Evolutionary conservation across 2,113 vertebrate species (phyloP).

Genomic region (Aldabrachelys gigantea): DNA sequence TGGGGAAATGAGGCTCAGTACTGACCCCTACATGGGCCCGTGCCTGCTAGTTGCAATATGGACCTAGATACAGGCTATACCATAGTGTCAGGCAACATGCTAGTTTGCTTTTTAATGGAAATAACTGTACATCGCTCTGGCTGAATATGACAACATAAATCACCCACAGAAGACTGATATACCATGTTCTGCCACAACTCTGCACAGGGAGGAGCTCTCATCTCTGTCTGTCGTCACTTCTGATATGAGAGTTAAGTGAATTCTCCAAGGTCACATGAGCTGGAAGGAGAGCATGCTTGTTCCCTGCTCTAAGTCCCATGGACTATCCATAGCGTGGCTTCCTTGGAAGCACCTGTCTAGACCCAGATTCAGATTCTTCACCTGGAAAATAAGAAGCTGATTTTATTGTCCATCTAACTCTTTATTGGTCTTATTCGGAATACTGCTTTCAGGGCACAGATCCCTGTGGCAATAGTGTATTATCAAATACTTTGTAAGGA

Average conservation of each 20-base stretch:
- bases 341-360: background rate
- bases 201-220: background rate
- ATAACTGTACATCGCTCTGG: background rate
- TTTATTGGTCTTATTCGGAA: background rate
- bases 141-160: background rate
- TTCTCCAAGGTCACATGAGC: no score
- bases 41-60: background rate
- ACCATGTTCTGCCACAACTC: background rate
- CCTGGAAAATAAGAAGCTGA: background rate
- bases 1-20: background rate
- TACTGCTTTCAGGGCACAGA: background rate
- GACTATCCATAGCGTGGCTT: background rate
- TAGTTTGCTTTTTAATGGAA: background rate
- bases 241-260: fast-evolving
- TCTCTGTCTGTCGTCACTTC: background rate
- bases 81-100: fast-evolving
- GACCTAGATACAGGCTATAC: fast-evolving
- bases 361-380: fast-evolving
- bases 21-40: background rate
- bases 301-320: no score
- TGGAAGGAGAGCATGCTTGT: no score
- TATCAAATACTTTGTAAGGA: background rate
- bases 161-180: background rate
- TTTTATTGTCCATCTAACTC: background rate
- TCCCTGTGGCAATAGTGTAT: background rate